Conservation (phyloP, 1,140 invertebrate genomes). For the Drosophila persimilis region DNA sequence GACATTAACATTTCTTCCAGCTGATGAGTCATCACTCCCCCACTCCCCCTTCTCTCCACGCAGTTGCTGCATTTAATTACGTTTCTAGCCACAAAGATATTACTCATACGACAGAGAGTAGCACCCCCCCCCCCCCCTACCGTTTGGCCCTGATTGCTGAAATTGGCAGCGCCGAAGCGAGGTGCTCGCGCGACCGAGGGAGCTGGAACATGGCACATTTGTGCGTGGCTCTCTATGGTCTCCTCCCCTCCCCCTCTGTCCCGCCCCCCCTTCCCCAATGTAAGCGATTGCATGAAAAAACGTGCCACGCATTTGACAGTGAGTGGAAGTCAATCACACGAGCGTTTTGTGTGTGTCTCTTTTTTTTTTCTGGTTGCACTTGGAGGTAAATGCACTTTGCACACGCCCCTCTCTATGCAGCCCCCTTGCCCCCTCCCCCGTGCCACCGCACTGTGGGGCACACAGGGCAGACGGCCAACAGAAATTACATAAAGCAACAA, state of each 20-base stretch:
- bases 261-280: not conserved
- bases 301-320: conserved; percentile 69
- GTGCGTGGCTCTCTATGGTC: conserved; percentile 31
- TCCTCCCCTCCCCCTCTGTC: conserved; percentile 6
- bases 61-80: conserved; percentile 35
- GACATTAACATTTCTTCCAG: no score
- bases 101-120: conserved; percentile 58
- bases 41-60: conserved; percentile 1
- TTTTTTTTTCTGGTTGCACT: conserved; percentile 47
- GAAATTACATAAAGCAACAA: conserved; percentile 29
- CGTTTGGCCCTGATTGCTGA: conserved; percentile 22
- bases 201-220: conserved; percentile 7
- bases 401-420: conserved; percentile 4
- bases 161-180: conserved; percentile 52
- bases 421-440: not conserved
- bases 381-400: conserved; percentile 74
- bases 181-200: conserved; percentile 29
- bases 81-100: conserved; percentile 31
- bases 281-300: conserved; percentile 66
- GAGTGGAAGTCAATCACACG: conserved; percentile 38
- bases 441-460: no score
- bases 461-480: conserved; percentile 18
- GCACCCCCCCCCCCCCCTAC: not conserved
- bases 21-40: conserved; percentile 24
- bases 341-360: conserved; percentile 23